Conservation (phyloP, 2,797 vertebrate genomes). For the Octomys mimax region DNA sequence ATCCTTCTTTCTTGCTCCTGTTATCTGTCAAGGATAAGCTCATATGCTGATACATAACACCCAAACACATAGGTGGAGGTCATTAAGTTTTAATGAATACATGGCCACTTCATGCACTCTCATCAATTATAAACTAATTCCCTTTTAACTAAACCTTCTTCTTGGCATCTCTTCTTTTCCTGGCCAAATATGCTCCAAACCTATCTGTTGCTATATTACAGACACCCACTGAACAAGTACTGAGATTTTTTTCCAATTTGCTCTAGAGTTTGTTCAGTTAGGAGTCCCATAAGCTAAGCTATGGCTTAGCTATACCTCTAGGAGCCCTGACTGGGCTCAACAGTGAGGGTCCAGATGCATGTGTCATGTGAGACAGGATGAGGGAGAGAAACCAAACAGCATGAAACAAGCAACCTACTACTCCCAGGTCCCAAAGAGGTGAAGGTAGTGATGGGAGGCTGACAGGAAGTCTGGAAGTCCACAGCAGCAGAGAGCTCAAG, state of each 20-base stretch:
- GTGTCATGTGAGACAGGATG: neutral
- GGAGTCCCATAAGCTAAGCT: neutral
- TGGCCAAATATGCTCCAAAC: neutral
- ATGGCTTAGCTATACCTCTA: no score
- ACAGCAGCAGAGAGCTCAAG: neutral
- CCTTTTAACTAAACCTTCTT: neutral
- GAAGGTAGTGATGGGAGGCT: no score
- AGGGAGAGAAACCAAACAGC: neutral
- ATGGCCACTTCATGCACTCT: neutral
- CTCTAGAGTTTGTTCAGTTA: neutral
- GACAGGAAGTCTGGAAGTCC: neutral
- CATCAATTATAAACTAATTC: neutral
- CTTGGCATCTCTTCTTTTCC: neutral
- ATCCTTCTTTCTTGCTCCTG: neutral
- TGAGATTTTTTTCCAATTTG: neutral
- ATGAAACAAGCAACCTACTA: neutral
- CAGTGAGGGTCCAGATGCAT: neutral
- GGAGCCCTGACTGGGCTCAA: neutral
- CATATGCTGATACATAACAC: neutral
- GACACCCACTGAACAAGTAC: neutral
- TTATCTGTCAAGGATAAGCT: constrained; percentile 9
- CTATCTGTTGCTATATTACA: neutral
- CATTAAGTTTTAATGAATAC: neutral
- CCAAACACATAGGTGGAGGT: neutral
- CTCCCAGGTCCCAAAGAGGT: neutral